A percentile compares a stretch with the other conserved stretches of the same genome.
Evolutionary conservation across 2,797 vertebrate genomes (phyloP).

Genomic region (Chrosomus eos): DNA sequence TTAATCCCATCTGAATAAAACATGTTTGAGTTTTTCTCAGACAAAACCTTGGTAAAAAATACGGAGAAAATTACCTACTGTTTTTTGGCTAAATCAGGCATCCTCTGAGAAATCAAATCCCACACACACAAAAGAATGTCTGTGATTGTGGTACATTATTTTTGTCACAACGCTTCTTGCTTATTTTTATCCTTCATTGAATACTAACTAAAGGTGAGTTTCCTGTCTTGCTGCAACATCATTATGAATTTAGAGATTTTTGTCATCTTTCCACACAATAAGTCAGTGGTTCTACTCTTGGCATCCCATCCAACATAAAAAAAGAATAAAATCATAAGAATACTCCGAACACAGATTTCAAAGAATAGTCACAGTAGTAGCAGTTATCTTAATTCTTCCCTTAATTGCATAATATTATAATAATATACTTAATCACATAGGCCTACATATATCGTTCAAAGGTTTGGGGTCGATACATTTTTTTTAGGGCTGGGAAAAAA

Average conservation of each 20-base stretch:
- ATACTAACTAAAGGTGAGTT: slow-evolving; percentile 1
- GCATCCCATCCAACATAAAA: background rate
- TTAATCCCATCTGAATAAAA: background rate
- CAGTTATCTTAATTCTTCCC: background rate
- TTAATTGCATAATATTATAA: slow-evolving; percentile 8
- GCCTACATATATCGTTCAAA: background rate
- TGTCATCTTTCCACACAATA: background rate
- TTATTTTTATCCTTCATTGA: background rate
- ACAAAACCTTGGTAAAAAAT: background rate
- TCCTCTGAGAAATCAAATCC: slow-evolving; percentile 14
- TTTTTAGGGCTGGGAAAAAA: too few species aligned
- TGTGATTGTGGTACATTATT: slow-evolving; percentile 7
- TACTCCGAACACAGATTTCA: background rate
- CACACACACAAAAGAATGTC: background rate
- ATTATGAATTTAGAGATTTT: background rate
- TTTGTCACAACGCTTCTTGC: background rate
- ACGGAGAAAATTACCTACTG: slow-evolving; percentile 6
- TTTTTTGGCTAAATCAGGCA: slow-evolving; percentile 9
- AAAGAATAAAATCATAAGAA: background rate
- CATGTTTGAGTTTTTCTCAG: background rate
- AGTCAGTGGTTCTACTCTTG: background rate
- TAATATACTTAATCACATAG: background rate
- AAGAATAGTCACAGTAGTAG: background rate
- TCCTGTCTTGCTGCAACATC: background rate
- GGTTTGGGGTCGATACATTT: background rate